Percentiles rank a stretch among this genome's conserved stretches.
Conservation (phyloP, 2,888 invertebrate species). For the Leptinotarsa tumamoca region DNA sequence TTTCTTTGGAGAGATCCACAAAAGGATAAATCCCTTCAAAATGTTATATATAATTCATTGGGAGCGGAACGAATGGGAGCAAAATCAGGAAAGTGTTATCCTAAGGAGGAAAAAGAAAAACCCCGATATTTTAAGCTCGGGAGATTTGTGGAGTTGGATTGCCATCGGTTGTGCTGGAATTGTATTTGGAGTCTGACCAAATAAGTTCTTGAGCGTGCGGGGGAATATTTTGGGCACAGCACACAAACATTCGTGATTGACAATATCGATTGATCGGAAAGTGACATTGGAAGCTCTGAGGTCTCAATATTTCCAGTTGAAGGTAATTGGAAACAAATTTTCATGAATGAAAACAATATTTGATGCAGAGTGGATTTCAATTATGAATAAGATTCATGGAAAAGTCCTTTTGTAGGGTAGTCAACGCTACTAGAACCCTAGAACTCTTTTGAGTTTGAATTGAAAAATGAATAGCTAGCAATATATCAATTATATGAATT, state of each 20-base stretch:
- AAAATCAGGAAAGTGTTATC: conserved; percentile 58
- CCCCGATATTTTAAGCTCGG: conserved; percentile 44
- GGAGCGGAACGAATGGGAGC: conserved; percentile 58
- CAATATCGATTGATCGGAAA: conserved; percentile 7
- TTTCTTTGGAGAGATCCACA: conserved; percentile 52
- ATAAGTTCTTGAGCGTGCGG: background rate
- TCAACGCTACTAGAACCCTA: no score
- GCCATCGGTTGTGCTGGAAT: conserved; percentile 32
- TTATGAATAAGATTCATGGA: no score
- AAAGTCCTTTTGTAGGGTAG: no score
- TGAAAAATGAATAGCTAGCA: no score
- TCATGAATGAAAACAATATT: no score
- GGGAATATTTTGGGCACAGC: conserved; percentile 3
- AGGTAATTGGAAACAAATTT: background rate
- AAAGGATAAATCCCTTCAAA: conserved; percentile 64
- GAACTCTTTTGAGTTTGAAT: no score
- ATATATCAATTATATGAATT: no score
- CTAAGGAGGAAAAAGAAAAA: conserved; percentile 42
- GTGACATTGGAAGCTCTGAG: background rate
- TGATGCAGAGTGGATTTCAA: no score
- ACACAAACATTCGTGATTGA: conserved; percentile 12
- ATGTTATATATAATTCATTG: conserved; percentile 66
- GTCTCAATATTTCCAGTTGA: background rate
- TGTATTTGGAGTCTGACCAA: conserved; percentile 21
- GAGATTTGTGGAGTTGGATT: conserved; percentile 44